Percentiles rank a stretch among this genome's conserved stretches.
Evolutionary conservation across 1,140 invertebrate genomes (phyloP).

Genomic region (Drosophila leontia): DNA sequence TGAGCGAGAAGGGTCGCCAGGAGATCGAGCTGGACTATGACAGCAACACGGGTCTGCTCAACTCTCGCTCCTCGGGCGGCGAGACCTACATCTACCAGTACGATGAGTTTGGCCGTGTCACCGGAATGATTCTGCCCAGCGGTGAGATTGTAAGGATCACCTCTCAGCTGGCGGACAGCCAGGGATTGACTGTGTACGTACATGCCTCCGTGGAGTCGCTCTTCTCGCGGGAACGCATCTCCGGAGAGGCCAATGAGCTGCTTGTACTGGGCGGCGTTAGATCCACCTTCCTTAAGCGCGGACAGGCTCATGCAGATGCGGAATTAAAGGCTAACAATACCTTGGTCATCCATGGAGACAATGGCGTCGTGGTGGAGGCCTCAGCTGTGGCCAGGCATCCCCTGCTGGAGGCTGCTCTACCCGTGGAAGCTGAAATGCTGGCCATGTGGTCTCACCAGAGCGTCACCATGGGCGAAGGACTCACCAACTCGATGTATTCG

Average conservation of each 20-base stretch:
- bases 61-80: constrained; percentile 92
- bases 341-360: constrained; percentile 89
- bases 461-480: constrained; percentile 90
- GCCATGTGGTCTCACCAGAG: constrained; percentile 94
- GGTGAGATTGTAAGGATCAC: constrained; percentile 93
- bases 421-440: constrained; percentile 96
- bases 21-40: constrained; percentile 95
- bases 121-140: constrained; percentile 93
- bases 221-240: constrained; percentile 70
- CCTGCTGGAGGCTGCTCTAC: constrained; percentile 93
- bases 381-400: constrained; percentile 93
- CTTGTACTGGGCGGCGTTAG: constrained; percentile 87
- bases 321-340: constrained; percentile 92
- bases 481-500: constrained; percentile 92
- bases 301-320: constrained; percentile 89
- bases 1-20: constrained; percentile 91
- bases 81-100: constrained; percentile 96
- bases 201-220: constrained; percentile 84
- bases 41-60: constrained; percentile 91
- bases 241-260: constrained; percentile 83
- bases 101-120: constrained; percentile 93
- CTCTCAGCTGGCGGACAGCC: constrained; percentile 90
- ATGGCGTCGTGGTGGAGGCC: constrained; percentile 89
- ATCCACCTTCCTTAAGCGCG: constrained; percentile 87
- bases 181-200: constrained; percentile 91